Conservation (phyloP, 2,888 invertebrate genomes). For the Lampropteryx suffumata region DNA sequence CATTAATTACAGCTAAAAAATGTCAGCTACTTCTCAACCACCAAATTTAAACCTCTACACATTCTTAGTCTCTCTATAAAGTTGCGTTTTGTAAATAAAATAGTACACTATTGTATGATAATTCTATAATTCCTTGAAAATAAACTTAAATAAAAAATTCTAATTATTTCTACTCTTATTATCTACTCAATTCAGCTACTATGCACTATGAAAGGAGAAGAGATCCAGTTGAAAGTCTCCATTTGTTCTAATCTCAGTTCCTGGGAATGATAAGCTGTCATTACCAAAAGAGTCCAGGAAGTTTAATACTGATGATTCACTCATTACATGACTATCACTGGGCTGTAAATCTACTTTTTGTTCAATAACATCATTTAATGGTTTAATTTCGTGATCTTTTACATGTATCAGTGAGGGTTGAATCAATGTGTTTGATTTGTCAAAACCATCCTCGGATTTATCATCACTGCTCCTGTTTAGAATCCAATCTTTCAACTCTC, state of each 20-base stretch:
- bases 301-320: constrained; percentile 68
- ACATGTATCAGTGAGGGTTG: constrained; percentile 61
- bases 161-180: constrained; percentile 35
- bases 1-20: no score
- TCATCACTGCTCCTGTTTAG: constrained; percentile 50
- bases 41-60: no score
- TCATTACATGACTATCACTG: constrained; percentile 37
- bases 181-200: constrained; percentile 34
- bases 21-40: no score
- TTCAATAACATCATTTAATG: constrained; percentile 33
- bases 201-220: constrained; percentile 69
- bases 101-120: constrained; percentile 31
- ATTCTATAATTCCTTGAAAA: constrained; percentile 42
- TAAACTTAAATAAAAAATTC: constrained; percentile 34
- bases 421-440: constrained; percentile 57
- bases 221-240: constrained; percentile 73
- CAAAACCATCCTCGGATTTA: constrained; percentile 56
- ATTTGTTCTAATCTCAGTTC: constrained; percentile 70
- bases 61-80: no score
- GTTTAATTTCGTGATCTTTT: constrained; percentile 43
- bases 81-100: constrained; percentile 18
- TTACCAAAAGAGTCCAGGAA: constrained; percentile 70
- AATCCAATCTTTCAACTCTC: constrained; percentile 60
- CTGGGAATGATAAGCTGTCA: constrained; percentile 65
- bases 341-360: constrained; percentile 27